Base-by-base conservation (phyloP, 2,113 vertebrate genomes). In the Lipophrys pholis region DNA sequence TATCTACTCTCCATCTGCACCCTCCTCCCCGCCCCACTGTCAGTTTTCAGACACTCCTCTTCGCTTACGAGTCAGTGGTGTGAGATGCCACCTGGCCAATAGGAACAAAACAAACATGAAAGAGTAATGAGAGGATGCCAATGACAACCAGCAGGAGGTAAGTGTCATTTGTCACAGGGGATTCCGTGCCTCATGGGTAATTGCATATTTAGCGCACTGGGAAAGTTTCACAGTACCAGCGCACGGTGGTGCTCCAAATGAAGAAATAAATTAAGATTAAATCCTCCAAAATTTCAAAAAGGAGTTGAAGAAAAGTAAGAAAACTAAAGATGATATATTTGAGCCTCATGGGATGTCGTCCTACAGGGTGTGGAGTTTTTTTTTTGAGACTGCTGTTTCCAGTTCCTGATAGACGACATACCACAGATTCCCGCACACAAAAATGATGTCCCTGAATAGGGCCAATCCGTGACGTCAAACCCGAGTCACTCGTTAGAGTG, bases 41-140 rank as follows among this genome's bases (percentile, higher is more conserved):
- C 6, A 15, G 5, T 84, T 76, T 74, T 54, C 1, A 1, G 68
- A 74, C 87, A 85, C 89, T 70, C 90, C 92, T 66, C 10, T 64
- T 73, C 11, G 35, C 66, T 80, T 76, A 86, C 81, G 63, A 81
- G 15, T 15, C 54, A 43, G 84, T 93, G 91, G 93, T 75, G 90
- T 93, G 93, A 93, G 81, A 46, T 71, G n/a, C 40, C 41, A 53
- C 53, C 42, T n/a, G 67, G 46, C 92, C 91, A 93, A 91, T 93
- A 35, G 17, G 50, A 57, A 11, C 53, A 46, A 17, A 12, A 39
- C 2, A 7, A n/a, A 6, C 42, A 14, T 80, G 83, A 56, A 77
- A 87, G 21, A 30, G 21, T 30, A 30, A 90, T 69, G 60, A 51
- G 42, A 53, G 21, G 50, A 78, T 57, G 17, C 12, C 50, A 78